Conservation (phyloP, 2,888 invertebrate genomes). For the Piscicola geometra region DNA sequence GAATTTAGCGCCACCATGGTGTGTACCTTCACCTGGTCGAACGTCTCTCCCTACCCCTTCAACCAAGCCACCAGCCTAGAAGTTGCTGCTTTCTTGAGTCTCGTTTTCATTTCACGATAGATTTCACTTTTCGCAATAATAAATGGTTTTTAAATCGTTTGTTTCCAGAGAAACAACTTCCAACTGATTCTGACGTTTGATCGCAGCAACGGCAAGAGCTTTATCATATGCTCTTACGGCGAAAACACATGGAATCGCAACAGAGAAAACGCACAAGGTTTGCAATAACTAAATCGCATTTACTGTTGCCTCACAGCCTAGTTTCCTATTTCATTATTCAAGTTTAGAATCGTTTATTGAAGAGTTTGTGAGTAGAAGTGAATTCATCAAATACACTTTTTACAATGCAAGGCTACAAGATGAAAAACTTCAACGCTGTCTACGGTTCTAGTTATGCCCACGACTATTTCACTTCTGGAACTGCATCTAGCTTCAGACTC, state of each 20-base stretch:
- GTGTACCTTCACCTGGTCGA: conserved; percentile 31
- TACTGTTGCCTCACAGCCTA: neutral
- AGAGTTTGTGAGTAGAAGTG: no score
- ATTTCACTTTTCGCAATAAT: no score
- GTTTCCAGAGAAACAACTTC: conserved; percentile 29
- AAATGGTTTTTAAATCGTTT: no score
- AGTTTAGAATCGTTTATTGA: no score
- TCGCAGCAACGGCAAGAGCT: conserved; percentile 25
- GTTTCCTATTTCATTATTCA: no score
- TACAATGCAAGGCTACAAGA: conserved; percentile 21
- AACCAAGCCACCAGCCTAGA: neutral
- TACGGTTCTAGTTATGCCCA: conserved; percentile 1
- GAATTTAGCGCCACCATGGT: conserved; percentile 28
- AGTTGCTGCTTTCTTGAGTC: no score
- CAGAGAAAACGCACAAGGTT: conserved; percentile 30
- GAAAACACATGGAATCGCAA: conserved; percentile 18
- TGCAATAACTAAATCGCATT: neutral
- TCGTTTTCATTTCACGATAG: no score
- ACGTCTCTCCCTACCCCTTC: conserved; percentile 34
- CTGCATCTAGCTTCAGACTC: conserved; percentile 19
- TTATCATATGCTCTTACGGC: conserved; percentile 25
- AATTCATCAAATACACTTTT: neutral
- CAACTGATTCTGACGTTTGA: conserved; percentile 29
- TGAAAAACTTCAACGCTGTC: neutral
- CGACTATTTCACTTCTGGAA: conserved; percentile 24